These are phyloP conservation scores for Aphidius colemani DNA, from an alignment of 2,888 invertebrate species.

Conservation along the genomic window DNA sequence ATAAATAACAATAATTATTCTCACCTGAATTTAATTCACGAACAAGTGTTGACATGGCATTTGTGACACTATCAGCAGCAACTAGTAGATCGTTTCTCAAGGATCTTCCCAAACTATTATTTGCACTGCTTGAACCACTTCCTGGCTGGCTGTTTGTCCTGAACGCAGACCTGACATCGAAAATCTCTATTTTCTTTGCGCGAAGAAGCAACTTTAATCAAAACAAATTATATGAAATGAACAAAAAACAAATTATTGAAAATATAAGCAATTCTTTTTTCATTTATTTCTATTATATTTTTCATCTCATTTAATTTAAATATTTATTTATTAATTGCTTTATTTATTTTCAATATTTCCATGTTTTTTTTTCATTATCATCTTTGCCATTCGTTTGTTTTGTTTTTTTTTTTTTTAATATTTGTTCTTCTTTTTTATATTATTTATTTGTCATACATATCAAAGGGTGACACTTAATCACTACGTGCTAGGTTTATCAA, in stretches of 20 bases:
- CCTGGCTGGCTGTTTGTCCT: constrained; percentile 59
- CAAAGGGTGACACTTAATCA: constrained; percentile 16
- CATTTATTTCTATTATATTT: constrained; percentile 20
- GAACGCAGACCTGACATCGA: constrained; percentile 60
- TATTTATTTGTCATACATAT: neutral
- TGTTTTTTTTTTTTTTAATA: too few relatives aligned
- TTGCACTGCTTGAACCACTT: constrained; percentile 57
- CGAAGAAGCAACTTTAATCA: constrained; percentile 48
- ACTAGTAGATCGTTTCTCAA: constrained; percentile 86
- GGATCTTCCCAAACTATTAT: constrained; percentile 65
- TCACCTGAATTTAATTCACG: constrained; percentile 91
- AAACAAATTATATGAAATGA: constrained; percentile 35
- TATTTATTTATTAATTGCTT: constrained; percentile 41
- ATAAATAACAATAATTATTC: constrained; percentile 28
- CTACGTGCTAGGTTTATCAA: constrained; percentile 23
- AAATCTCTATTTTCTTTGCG: constrained; percentile 58
- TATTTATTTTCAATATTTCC: constrained; percentile 11
- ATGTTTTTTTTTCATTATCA: constrained; percentile 18
- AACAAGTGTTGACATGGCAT: constrained; percentile 96
- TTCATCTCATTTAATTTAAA: constrained; percentile 33
- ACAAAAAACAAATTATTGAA: constrained; percentile 20
- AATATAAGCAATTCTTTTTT: constrained; percentile 30
- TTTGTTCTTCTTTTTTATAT: neutral
- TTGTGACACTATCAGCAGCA: constrained; percentile 96
- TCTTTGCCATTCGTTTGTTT: constrained; percentile 4